Base-by-base conservation (phyloP, 1,140 invertebrate genomes). In the Halesus radiatus region DNA sequence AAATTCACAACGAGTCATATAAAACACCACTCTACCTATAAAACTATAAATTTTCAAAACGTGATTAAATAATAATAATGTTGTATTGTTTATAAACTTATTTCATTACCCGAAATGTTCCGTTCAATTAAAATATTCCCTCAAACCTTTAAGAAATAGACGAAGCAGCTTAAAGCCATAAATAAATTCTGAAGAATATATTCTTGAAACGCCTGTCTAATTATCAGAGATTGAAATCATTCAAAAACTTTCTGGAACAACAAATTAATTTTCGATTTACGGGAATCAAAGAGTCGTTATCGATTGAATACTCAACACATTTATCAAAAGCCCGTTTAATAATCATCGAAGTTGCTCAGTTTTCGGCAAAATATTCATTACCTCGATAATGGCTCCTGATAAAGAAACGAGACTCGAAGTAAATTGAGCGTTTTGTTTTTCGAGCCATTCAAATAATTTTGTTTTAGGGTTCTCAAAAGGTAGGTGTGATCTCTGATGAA, bases 201-300 rank as follows among this genome's bases (percentile, higher is more conserved):
- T 23, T 26, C 3, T 15, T 66, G 62, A 66, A 26, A 32, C n/a
- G 62, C 16, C 29, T 13, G 37, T 45, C 37, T 45, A 45, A 45
- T 45, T 45, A 45, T 45, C 37, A 45, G 7, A 45, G 62, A 66
- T 66, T 66, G 26, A 66, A 29, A 66, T 66, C 22, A 66, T 66
- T 66, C 29, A 16, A 10, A n/a, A 66, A 66, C 62, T 66, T 66
- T n/a, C 26, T 10, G 29, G 26, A 66, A 66, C 62, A 26, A 66
- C 29, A 32, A 66, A 66, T 66, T 66, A 66, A 66, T 66, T 66
- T 66, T 29, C 62, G 26, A 66, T 66, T 66, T 66, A 37, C 29
- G 23, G 16, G 29, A 66, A 66, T 66, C 62, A 66, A 66, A 66
- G 62, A 45, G 8, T 45, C 37, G 37, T 45, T 45, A 45, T 45